Evolutionary conservation across 2,113 vertebrate species (phyloP).

Genomic region (Mustelus asterias): DNA sequence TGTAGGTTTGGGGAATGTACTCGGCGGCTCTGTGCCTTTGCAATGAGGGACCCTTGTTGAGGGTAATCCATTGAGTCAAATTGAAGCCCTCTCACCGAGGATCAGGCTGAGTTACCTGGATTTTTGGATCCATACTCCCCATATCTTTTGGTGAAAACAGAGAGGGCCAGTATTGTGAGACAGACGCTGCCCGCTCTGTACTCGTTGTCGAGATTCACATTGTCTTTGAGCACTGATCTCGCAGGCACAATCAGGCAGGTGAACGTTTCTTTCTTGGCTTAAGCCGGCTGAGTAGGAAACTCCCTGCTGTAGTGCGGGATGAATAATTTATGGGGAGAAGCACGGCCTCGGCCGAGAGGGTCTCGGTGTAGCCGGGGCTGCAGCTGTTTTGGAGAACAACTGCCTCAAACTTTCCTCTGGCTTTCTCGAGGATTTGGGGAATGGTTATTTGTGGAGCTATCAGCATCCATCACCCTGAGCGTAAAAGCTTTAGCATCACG

Average conservation of each 20-base stretch:
- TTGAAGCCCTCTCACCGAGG: not conserved
- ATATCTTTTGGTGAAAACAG: not conserved
- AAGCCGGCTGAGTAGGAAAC: not conserved
- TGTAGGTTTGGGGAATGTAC: not conserved
- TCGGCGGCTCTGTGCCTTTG: not conserved
- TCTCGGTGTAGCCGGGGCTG: not conserved
- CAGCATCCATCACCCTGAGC: constrained; percentile 15
- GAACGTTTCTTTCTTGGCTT: not conserved
- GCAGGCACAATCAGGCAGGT: not conserved
- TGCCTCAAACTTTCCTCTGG: not conserved
- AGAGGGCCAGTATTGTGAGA: not conserved
- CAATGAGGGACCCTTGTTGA: not conserved
- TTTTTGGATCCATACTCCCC: not conserved
- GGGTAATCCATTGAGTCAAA: not conserved
- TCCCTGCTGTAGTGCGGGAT: not conserved
- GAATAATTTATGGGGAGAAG: not conserved
- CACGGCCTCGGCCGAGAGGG: no score
- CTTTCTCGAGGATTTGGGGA: not conserved
- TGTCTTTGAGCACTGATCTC: not conserved
- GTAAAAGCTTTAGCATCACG: constrained; percentile 1
- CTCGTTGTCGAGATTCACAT: not conserved
- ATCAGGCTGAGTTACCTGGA: not conserved
- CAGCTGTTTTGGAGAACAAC: not conserved
- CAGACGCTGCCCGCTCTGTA: not conserved
- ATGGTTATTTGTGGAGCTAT: not conserved